Base-by-base conservation (phyloP, 2,113 vertebrate genomes). In the Prionailurus viverrinus region DNA sequence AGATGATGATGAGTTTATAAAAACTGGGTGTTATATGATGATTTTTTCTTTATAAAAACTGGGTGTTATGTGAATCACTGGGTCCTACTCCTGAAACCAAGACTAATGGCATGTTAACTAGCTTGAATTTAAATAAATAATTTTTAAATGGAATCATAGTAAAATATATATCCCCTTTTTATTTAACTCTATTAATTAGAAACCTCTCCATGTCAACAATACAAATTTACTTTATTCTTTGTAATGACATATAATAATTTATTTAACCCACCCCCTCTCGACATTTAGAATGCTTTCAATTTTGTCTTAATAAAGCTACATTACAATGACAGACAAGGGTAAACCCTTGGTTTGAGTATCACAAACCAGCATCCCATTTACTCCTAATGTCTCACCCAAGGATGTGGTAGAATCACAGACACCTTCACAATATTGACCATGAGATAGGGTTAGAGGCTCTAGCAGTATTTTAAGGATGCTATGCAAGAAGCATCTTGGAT, bases 281-380 rank as follows among this genome's bases (percentile, higher is more conserved):
- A 53, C 2, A 31, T 68, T 74, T 39, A 82, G 15, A 91, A 45
- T 81, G 18, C 23, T 53, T 61, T 65, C 23, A 80, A 19, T 58
- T 91, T 93, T 86, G 66, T 91, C 39, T 88, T 89, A 79, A 58
- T 41, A 51, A 92, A 97, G 83, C 29, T 36, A 31, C n/a, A 48
- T 25, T 55, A 66, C 36, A 36, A 1, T 61, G 85, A 93, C 90
- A 78, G 58, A 78, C 2, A 9, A 66, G n/a, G 25, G 41, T 5
- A 78, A 90, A 65, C 23, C 13, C 23, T n/a, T n/a, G 58, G 63
- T 85, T 65, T 51, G 76, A 39, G 23, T 55, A 13, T 27, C 68
- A 87, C 41, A 58, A 83, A 51, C 39, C 69, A 79, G 81, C 55
- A 91, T 7, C 41, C 31, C 31, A 15, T 45, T 87, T 19, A 16